Evolutionary conservation across 1,140 invertebrate genomes (phyloP).

Genomic region (Lycorma delicatula): DNA sequence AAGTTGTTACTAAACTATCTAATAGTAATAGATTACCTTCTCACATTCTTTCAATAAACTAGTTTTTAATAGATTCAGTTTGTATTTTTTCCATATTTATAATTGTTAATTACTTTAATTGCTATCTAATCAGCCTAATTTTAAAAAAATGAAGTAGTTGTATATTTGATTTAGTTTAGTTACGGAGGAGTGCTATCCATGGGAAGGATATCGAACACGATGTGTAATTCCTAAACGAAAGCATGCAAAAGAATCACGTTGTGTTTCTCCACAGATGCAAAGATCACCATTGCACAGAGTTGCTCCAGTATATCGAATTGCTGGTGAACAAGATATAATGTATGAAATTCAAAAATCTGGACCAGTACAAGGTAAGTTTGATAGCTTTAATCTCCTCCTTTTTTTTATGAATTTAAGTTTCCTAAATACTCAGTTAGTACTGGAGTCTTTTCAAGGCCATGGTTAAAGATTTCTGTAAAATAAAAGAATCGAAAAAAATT

Average conservation of each 20-base stretch:
- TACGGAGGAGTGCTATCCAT: slow-evolving; percentile 73
- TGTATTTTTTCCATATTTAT: too few relatives aligned
- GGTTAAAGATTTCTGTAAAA: too few relatives aligned
- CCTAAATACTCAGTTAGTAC: not conserved
- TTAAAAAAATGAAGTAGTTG: too few relatives aligned
- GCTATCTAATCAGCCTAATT: too few relatives aligned
- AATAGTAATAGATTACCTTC: too few relatives aligned
- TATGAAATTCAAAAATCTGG: slow-evolving; percentile 82
- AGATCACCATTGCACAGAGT: slow-evolving; percentile 57
- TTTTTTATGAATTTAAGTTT: slow-evolving; percentile 1
- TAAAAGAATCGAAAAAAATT: too few relatives aligned
- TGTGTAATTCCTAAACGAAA: slow-evolving; percentile 48
- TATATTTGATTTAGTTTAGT: slow-evolving; percentile 54
- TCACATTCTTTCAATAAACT: too few relatives aligned
- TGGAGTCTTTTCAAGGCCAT: too few relatives aligned
- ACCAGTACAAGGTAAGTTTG: slow-evolving; percentile 76
- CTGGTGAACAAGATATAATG: slow-evolving; percentile 77
- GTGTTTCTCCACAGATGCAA: not conserved
- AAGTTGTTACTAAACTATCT: too few relatives aligned
- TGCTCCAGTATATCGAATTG: slow-evolving; percentile 74
- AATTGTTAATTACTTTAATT: too few relatives aligned
- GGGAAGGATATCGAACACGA: slow-evolving; percentile 46
- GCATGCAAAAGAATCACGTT: slow-evolving; percentile 11
- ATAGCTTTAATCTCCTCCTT: not conserved
- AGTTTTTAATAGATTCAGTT: too few relatives aligned